Evolutionary conservation across 2,113 vertebrate genomes (phyloP).

Genomic region (Castor canadensis): DNA sequence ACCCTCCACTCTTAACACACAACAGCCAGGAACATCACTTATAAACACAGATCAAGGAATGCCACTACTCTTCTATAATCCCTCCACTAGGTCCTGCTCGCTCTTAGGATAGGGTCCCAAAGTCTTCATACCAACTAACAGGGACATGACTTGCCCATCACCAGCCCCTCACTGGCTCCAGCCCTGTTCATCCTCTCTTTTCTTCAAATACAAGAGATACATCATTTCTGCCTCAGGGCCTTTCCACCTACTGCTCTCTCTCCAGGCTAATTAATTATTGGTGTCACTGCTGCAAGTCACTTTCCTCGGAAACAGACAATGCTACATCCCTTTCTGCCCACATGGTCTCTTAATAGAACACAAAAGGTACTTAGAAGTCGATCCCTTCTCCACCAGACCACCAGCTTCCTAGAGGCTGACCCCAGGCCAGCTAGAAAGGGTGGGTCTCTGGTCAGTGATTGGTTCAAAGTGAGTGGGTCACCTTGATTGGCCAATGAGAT

Average conservation of each 20-base stretch:
- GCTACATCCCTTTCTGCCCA: not conserved
- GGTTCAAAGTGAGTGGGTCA: not conserved
- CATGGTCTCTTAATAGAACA: not conserved
- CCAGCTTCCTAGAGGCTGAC: not conserved
- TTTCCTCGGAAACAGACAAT: not conserved
- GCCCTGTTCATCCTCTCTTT: not conserved
- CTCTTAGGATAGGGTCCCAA: not conserved
- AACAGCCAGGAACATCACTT: not conserved
- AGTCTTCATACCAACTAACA: not conserved
- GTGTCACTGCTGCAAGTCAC: not conserved
- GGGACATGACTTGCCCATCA: fast-evolving
- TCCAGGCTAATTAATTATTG: not conserved
- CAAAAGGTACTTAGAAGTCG: not conserved
- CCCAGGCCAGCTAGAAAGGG: not conserved
- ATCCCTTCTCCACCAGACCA: not conserved
- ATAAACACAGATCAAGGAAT: not conserved
- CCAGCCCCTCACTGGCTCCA: not conserved
- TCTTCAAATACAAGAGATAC: not conserved
- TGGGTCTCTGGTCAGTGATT: not conserved
- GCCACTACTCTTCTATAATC: not conserved
- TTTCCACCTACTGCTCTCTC: not conserved
- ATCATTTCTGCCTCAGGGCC: not conserved
- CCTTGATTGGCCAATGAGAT: not conserved
- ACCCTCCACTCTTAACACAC: not conserved
- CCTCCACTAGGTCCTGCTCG: fast-evolving